Conservation (phyloP, 2,113 vertebrate genomes). For the Apteryx mantelli region DNA sequence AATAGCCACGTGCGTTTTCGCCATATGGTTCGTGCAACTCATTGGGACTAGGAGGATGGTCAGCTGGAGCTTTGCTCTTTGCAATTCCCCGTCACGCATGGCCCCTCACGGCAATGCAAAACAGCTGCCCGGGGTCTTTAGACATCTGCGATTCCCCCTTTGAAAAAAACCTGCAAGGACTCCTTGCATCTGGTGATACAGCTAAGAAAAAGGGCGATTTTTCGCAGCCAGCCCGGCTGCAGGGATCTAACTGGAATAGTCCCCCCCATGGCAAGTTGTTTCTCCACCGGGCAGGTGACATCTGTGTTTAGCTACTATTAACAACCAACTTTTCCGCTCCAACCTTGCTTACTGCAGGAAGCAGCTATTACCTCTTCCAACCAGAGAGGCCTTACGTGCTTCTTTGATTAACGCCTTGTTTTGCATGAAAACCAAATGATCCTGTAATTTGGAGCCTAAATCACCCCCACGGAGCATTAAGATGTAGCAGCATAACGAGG, state of each 20-base stretch:
- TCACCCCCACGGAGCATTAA: too few species aligned
- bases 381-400: background rate
- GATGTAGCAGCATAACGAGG: too few species aligned
- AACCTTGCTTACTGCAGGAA: background rate
- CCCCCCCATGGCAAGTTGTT: background rate
- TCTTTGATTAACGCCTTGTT: background rate
- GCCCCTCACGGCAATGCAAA: too few species aligned
- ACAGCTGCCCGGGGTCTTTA: background rate
- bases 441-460: background rate
- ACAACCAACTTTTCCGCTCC: background rate
- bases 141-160: background rate
- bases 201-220: background rate
- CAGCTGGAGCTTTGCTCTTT: background rate
- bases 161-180: background rate
- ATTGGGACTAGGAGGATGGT: background rate
- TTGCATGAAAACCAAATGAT: background rate
- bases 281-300: background rate
- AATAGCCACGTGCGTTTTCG: background rate
- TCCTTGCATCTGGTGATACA: background rate
- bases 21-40: background rate
- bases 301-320: background rate
- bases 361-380: background rate
- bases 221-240: accelerated
- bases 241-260: background rate
- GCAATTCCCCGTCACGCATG: accelerated